phyloP scores from a whole-genome alignment of 2,888 invertebrate genomes.

The Mesochorus sp. region DNA sequence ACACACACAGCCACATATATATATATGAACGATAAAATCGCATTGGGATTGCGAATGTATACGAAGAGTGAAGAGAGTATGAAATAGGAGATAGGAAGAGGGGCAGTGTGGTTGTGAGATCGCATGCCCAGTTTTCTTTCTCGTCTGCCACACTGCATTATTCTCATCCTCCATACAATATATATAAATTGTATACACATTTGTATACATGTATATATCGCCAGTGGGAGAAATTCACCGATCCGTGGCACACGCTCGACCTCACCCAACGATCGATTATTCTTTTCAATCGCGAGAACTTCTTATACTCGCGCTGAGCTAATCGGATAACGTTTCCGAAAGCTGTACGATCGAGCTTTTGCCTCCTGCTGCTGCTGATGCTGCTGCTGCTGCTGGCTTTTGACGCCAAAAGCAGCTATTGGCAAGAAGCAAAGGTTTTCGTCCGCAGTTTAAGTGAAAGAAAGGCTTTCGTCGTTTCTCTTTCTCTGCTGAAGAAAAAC shows the following conservation, averaged over 20 bases:
- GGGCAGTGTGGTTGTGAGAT: not conserved
- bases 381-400: constrained; percentile 11
- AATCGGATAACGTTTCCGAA: constrained; percentile 46
- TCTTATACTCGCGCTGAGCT: constrained; percentile 28
- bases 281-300: constrained; percentile 50
- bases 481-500: too few species aligned
- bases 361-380: not conserved
- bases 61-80: constrained; percentile 1
- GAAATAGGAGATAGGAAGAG: not conserved
- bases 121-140: constrained; percentile 41
- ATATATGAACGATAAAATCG: constrained; percentile 33
- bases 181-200: not conserved
- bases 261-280: constrained; percentile 45
- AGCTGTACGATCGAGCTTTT: too few species aligned
- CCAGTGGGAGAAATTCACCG: constrained; percentile 17
- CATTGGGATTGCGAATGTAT: constrained; percentile 27
- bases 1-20: constrained; percentile 5
- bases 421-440: constrained; percentile 1
- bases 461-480: too few species aligned
- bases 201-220: not conserved
- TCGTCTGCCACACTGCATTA: constrained; percentile 21
- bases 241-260: constrained; percentile 35
- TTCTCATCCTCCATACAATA: not conserved
- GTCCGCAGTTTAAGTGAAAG: not conserved
- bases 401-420: constrained; percentile 32